Conservation (phyloP, 2,113 vertebrate genomes). For the Ptilorrhoa leucosticta region DNA sequence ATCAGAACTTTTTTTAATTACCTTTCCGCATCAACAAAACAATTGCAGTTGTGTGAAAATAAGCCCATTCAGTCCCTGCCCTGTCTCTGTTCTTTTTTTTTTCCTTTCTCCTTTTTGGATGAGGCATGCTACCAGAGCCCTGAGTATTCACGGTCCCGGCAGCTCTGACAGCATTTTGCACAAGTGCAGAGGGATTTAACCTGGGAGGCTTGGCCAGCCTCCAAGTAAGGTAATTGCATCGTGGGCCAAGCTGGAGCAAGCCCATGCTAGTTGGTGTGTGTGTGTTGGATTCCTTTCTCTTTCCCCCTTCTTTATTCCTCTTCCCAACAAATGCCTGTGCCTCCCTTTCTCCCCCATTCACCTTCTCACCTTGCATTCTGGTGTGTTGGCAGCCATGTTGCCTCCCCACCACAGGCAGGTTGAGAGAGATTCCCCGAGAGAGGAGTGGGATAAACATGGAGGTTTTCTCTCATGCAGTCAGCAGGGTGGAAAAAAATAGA, state of each 20-base stretch:
- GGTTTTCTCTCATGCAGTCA: background rate
- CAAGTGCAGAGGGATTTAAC: slow-evolving; percentile 23
- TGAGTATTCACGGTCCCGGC: background rate
- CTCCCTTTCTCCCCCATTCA: background rate
- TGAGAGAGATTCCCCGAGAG: background rate
- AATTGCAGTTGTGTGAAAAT: slow-evolving; percentile 59
- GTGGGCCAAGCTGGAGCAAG: slow-evolving; percentile 40
- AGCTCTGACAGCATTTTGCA: slow-evolving; percentile 34
- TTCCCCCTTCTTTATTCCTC: background rate
- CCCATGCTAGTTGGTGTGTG: background rate
- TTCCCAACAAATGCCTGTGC: background rate
- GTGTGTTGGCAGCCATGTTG: background rate
- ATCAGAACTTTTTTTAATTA: slow-evolving; percentile 75
- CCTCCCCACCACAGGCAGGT: fast-evolving
- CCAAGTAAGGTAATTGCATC: slow-evolving; percentile 24
- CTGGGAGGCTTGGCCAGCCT: slow-evolving; percentile 12
- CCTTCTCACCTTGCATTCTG: background rate
- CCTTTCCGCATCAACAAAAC: slow-evolving; percentile 68
- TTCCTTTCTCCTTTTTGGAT: background rate
- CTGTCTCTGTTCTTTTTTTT: background rate
- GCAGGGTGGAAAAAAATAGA: background rate
- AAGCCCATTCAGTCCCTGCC: slow-evolving; percentile 46
- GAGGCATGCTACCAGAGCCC: background rate
- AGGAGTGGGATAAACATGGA: background rate
- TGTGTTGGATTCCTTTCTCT: background rate